Conservation (phyloP, 2,888 invertebrate genomes). For the Andricus curvator region DNA sequence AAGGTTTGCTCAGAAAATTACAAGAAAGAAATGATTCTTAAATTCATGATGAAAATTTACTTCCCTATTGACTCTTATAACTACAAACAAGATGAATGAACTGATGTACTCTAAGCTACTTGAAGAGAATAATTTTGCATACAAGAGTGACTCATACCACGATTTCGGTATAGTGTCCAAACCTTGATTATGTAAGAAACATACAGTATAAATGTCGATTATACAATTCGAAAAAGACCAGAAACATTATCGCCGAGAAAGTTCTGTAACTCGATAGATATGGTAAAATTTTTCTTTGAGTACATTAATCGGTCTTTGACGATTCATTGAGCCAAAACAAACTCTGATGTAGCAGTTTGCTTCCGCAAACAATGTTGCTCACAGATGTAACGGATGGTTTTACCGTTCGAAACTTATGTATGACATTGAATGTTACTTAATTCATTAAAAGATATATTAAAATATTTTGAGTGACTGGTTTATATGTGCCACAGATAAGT, state of each 20-base stretch:
- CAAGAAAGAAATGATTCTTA: background rate
- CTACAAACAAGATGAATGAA: background rate
- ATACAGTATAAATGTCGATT: background rate
- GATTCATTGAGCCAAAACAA: background rate
- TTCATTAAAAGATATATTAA: background rate
- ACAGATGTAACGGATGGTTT: background rate
- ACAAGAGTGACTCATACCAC: background rate
- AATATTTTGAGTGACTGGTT: background rate
- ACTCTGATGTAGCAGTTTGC: background rate
- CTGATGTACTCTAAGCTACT: constrained; percentile 11
- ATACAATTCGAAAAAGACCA: background rate
- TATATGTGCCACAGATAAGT: background rate
- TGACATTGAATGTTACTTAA: background rate
- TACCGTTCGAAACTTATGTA: background rate
- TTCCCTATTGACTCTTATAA: background rate
- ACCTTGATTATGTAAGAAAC: background rate
- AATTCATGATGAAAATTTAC: background rate
- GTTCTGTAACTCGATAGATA: constrained; percentile 8
- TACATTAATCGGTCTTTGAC: background rate
- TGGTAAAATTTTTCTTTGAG: background rate
- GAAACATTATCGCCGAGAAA: background rate
- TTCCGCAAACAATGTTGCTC: background rate
- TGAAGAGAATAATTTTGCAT: constrained; percentile 17
- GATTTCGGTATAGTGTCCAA: constrained; percentile 4
- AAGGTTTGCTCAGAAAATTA: background rate